Evolutionary conservation across 2,113 vertebrate species (phyloP), one percentile per base, ranked within the genome.

Genomic region (Mastomys coucha): DNA sequence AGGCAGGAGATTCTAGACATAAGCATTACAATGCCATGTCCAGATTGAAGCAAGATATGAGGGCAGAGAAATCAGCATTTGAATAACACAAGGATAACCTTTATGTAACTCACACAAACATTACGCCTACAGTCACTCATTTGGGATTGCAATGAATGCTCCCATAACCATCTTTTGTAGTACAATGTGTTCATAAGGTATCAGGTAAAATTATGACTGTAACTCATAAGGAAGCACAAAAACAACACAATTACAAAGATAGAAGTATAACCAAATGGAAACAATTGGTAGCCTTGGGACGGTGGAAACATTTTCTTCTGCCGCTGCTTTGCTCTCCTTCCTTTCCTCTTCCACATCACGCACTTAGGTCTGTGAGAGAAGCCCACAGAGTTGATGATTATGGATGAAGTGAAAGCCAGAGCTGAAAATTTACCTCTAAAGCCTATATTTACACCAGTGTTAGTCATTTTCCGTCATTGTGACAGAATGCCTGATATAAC

Each of bases 191-290:
- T 36, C 33, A 93, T 45, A 42, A 76, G 60, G 69, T 84, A 75
- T 36, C 45, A 82, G 7, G 19, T 75, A 75, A 78, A 63, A 7
- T 78, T 67, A 81, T 77, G 20, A 95, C 10, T 89, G 60, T 72
- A 73, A 72, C 69, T 94, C 80, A 10, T 7, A 93, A 69, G 92
- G 22, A 77, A 75, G 53, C 7, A 70, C 11, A 69, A 60, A 70
- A 65, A 53, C 82, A 73, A 49, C 45, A n/a, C 0, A 72, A 45
- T 9, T 53, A 11, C 8, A 88, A 51, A 84, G 80, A 39, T 45
- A 7, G 67, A 96, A 86, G 7, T 51, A 65, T 49, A 76, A 12
- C 16, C 84, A 96, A 70, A 67, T 85, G 13, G n/a, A 84, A 93
- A 58, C 31, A 28, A 33, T 49, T 56, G 42, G 4, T 78, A 85